Percentiles rank a stretch among this genome's conserved stretches.
phyloP scores from a whole-genome alignment of 2,888 invertebrate species.

The Ditula angustiorana region DNA sequence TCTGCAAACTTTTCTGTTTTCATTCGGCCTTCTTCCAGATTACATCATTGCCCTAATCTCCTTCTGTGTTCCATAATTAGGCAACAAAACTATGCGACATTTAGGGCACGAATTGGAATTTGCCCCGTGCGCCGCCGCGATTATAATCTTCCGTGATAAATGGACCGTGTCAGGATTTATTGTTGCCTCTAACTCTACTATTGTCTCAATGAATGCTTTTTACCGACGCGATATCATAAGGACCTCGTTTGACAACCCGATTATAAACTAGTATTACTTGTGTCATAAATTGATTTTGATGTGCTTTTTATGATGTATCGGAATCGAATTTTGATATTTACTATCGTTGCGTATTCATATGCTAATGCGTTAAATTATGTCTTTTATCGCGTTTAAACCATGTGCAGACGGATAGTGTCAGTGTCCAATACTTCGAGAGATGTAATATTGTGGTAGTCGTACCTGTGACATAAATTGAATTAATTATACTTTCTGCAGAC shows the following conservation, averaged over 20 bases:
- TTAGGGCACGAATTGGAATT: conserved; percentile 56
- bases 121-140: conserved; percentile 68
- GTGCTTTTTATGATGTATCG: conserved; percentile 70
- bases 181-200: conserved; percentile 76
- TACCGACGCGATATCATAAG: conserved; percentile 79
- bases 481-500: too few relatives aligned
- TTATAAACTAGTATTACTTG: conserved; percentile 64
- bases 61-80: conserved; percentile 30
- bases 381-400: conserved; percentile 53
- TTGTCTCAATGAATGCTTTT: conserved; percentile 85
- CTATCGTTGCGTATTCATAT: conserved; percentile 75
- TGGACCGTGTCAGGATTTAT: conserved; percentile 81
- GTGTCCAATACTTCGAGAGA: too few relatives aligned
- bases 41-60: conserved; percentile 6
- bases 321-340: conserved; percentile 78
- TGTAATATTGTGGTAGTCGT: too few relatives aligned
- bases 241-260: conserved; percentile 75
- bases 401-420: conserved; percentile 7
- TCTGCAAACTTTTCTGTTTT: background rate
- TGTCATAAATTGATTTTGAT: conserved; percentile 80
- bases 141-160: conserved; percentile 81
- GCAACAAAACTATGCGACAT: conserved; percentile 37
- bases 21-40: background rate
- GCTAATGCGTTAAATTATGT: conserved; percentile 71
- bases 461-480: too few relatives aligned